A percentile compares a stretch with the other conserved stretches of the same genome.
phyloP scores from a whole-genome alignment of 2,888 invertebrate genomes.

The Argynnis bischoffii region DNA sequence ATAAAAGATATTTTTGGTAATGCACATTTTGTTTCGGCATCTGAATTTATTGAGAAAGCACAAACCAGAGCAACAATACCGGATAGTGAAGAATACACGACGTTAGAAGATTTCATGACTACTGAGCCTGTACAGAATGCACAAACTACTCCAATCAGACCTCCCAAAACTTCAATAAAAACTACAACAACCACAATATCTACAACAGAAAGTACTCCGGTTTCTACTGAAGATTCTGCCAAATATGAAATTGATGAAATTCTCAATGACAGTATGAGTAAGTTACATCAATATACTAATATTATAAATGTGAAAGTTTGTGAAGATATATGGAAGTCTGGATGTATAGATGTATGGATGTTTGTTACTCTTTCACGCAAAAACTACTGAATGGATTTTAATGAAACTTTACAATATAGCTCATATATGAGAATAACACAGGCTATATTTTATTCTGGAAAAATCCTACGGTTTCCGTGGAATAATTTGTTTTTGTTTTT shows the following conservation, averaged over 20 bases:
- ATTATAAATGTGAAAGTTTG: too few species aligned
- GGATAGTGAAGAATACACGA: slow-evolving; percentile 52
- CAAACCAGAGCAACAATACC: slow-evolving; percentile 51
- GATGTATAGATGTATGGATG: too few species aligned
- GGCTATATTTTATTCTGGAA: too few species aligned
- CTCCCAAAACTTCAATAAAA: slow-evolving; percentile 43
- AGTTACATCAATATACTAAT: slow-evolving; percentile 40
- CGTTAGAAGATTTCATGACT: slow-evolving; percentile 56
- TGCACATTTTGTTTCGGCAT: slow-evolving; percentile 67
- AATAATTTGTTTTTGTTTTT: too few species aligned
- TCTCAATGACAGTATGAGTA: slow-evolving; percentile 82
- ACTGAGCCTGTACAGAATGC: slow-evolving; percentile 51
- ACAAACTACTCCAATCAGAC: slow-evolving; percentile 38
- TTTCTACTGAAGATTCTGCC: slow-evolving; percentile 71
- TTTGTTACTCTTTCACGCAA: too few species aligned
- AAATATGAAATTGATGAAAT: slow-evolving; percentile 86
- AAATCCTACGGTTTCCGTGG: too few species aligned
- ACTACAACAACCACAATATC: slow-evolving; percentile 43
- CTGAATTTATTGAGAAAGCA: slow-evolving; percentile 67
- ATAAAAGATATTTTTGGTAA: slow-evolving; percentile 63
- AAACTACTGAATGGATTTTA: too few species aligned
- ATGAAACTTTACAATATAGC: too few species aligned
- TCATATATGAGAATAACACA: too few species aligned
- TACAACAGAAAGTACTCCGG: slow-evolving; percentile 42
- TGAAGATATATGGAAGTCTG: too few species aligned